A percentile compares a stretch with the other conserved stretches of the same genome.
Evolutionary conservation across 1,140 invertebrate genomes (phyloP).

Genomic region (Galleria mellonella): DNA sequence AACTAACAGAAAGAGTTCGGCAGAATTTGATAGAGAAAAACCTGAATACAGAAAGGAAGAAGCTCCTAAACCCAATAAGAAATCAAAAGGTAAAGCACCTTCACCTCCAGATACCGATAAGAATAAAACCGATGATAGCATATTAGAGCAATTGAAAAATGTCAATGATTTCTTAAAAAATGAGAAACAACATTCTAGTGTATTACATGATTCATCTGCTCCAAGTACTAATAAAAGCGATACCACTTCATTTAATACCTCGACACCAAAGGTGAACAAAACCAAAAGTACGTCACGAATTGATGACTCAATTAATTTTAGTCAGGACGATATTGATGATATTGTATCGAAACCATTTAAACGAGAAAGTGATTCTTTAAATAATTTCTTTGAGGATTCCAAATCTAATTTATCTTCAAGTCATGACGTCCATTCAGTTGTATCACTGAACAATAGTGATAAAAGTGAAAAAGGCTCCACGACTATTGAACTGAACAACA

Average conservation of each 20-base stretch:
- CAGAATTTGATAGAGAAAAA: slow-evolving; percentile 49
- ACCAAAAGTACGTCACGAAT: slow-evolving; percentile 36
- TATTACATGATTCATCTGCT: slow-evolving; percentile 42
- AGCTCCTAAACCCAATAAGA: slow-evolving; percentile 73
- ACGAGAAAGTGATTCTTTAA: slow-evolving; percentile 68
- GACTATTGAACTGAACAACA: slow-evolving; percentile 81
- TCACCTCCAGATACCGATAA: slow-evolving; percentile 75
- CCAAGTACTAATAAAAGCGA: slow-evolving; percentile 19
- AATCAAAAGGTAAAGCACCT: slow-evolving; percentile 83
- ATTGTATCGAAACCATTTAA: slow-evolving; percentile 65
- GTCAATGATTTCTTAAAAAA: slow-evolving; percentile 54
- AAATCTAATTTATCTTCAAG: slow-evolving; percentile 70
- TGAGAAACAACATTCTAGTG: slow-evolving; percentile 61
- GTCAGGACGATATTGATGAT: slow-evolving; percentile 66
- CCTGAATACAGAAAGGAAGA: slow-evolving; percentile 64
- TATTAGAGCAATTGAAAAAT: slow-evolving; percentile 56
- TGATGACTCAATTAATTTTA: slow-evolving; percentile 64
- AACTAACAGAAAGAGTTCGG: slow-evolving; percentile 77
- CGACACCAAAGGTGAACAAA: slow-evolving; percentile 61
- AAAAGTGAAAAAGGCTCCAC: slow-evolving; percentile 67
- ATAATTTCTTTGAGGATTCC: slow-evolving; percentile 70
- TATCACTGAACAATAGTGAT: slow-evolving; percentile 66
- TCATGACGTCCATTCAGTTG: slow-evolving; percentile 61
- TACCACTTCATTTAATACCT: slow-evolving; percentile 46
- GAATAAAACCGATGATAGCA: slow-evolving; percentile 63